Conservation (phyloP, 2,797 vertebrate species). For the Gallirallus australis region DNA sequence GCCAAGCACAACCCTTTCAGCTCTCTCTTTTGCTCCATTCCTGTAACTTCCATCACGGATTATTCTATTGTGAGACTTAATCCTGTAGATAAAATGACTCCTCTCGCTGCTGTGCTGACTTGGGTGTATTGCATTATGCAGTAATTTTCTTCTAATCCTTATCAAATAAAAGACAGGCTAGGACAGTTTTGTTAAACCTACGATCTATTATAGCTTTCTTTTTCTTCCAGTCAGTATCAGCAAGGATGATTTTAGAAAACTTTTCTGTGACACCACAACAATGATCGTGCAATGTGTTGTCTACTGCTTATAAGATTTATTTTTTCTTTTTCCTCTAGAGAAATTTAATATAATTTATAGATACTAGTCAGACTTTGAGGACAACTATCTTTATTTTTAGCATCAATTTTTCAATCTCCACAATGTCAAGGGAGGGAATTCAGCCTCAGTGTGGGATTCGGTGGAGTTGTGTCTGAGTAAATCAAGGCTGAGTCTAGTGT, state of each 20-base stretch:
- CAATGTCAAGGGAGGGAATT: neutral
- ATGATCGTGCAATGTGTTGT: neutral
- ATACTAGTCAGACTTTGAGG: neutral
- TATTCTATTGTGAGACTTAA: slow-evolving; percentile 56
- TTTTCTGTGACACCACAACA: neutral
- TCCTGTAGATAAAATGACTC: slow-evolving; percentile 55
- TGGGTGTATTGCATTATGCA: slow-evolving; percentile 14
- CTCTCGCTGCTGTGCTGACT: slow-evolving; percentile 17
- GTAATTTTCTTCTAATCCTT: slow-evolving; percentile 60
- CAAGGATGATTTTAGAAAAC: neutral
- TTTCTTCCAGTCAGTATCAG: slow-evolving; percentile 10
- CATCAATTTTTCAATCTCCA: neutral
- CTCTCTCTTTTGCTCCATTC: neutral
- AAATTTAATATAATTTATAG: neutral
- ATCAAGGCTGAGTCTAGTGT: neutral
- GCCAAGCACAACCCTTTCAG: neutral
- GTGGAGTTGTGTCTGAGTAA: neutral
- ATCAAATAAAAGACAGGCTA: slow-evolving; percentile 32
- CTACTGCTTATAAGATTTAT: neutral
- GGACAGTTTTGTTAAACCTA: slow-evolving; percentile 23
- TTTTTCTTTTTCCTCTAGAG: neutral
- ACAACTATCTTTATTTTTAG: slow-evolving; percentile 26
- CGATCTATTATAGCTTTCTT: slow-evolving; percentile 20
- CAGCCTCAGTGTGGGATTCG: neutral
- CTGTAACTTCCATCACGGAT: slow-evolving; percentile 39